Evolutionary conservation across 2,113 vertebrate species (phyloP).

Genomic region (Dinomys branickii): DNA sequence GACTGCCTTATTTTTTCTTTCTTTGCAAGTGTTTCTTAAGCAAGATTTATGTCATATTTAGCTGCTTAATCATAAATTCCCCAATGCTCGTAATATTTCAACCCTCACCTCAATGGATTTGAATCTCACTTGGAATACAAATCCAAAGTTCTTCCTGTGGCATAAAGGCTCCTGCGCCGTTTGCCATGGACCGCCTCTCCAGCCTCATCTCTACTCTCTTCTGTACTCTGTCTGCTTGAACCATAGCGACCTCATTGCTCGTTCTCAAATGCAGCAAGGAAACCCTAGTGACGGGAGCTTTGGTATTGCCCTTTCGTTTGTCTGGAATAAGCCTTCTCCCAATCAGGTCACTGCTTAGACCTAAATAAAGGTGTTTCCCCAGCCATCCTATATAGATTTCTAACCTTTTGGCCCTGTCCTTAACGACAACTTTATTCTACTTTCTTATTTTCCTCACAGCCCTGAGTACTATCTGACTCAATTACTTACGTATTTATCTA

Average conservation of each 20-base stretch:
- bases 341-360: not conserved
- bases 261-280: not conserved
- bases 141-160: not conserved
- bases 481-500: not conserved
- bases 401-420: not conserved
- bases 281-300: not conserved
- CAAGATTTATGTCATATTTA: not conserved
- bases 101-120: not conserved
- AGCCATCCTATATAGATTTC: not conserved
- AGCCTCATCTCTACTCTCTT: not conserved
- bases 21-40: conserved; percentile 30
- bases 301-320: not conserved
- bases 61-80: conserved; percentile 13
- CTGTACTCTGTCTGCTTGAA: not conserved
- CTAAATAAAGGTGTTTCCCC: not conserved
- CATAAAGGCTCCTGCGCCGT: not conserved
- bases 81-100: not conserved
- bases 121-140: not conserved
- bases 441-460: conserved; percentile 33
- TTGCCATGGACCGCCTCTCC: not conserved
- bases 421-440: not conserved
- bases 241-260: not conserved
- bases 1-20: not conserved
- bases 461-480: not conserved
- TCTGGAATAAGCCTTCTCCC: conserved; percentile 42